Evolutionary conservation across 2,113 vertebrate species (phyloP).

Genomic region (Daubentonia madagascariensis): DNA sequence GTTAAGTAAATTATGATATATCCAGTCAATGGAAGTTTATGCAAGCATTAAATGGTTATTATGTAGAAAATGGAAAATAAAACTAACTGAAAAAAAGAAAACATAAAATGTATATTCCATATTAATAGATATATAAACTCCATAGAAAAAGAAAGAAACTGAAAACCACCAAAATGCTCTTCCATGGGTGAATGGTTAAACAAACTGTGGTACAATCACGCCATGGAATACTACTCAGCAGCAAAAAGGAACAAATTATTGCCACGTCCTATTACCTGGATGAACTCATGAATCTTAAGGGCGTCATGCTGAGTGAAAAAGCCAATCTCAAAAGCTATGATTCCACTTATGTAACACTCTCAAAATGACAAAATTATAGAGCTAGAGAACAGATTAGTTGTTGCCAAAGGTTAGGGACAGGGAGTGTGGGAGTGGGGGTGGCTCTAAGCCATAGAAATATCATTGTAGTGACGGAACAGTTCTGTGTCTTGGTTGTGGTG

Average conservation of each 20-base stretch:
- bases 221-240: neutral
- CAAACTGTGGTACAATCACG: neutral
- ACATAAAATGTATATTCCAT: neutral
- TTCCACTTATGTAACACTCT: neutral
- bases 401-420: neutral
- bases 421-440: rapidly evolving
- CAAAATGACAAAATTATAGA: neutral
- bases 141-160: neutral
- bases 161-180: neutral
- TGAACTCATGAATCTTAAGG: neutral
- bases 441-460: no score
- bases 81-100: neutral
- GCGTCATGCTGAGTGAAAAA: neutral
- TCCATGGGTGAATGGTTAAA: neutral
- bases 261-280: neutral
- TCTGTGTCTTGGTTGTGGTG: neutral
- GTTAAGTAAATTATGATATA: conserved; percentile 2
- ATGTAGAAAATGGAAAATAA: conserved; percentile 12
- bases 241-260: neutral
- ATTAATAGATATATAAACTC: neutral
- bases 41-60: neutral
- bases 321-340: neutral
- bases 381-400: neutral
- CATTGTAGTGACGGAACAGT: neutral
- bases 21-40: neutral